A percentile compares a stretch with the other conserved stretches of the same genome.
Evolutionary conservation across 2,888 invertebrate genomes (phyloP).

Genomic region (Agelastica alni): DNA sequence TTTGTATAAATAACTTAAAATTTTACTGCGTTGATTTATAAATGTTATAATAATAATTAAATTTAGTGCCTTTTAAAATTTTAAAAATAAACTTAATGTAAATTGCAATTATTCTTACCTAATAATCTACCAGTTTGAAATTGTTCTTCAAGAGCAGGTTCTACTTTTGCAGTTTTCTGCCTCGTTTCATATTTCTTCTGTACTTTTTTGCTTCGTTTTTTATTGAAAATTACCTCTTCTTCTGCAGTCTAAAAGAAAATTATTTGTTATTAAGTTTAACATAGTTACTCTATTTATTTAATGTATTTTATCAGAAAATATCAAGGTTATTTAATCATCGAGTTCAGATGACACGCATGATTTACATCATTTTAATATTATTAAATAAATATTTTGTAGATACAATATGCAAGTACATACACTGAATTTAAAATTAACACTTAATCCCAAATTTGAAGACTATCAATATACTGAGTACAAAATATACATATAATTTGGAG

Average conservation of each 20-base stretch:
- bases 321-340: slow-evolving; percentile 37
- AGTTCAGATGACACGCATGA: slow-evolving; percentile 67
- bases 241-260: slow-evolving; percentile 76
- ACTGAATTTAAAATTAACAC: not conserved
- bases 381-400: slow-evolving; percentile 1
- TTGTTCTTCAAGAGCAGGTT: slow-evolving; percentile 92
- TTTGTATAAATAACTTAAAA: too few species aligned
- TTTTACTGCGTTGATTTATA: too few species aligned
- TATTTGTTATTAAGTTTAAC: not conserved
- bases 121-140: slow-evolving; percentile 94
- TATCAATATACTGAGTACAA: not conserved
- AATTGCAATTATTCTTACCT: too few species aligned
- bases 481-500: too few species aligned
- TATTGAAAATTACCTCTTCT: slow-evolving; percentile 92
- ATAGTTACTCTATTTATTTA: slow-evolving; percentile 7
- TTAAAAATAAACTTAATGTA: too few species aligned
- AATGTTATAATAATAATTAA: too few species aligned
- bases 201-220: slow-evolving; percentile 91
- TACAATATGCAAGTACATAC: not conserved
- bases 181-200: slow-evolving; percentile 91
- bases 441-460: not conserved
- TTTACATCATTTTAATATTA: slow-evolving; percentile 55
- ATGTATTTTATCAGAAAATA: slow-evolving; percentile 10
- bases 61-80: too few species aligned
- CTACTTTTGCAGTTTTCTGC: slow-evolving; percentile 93